These are phyloP conservation scores for Ectemnius cavifrons DNA, from an alignment of 2,888 invertebrate species.

Conservation along the genomic window DNA sequence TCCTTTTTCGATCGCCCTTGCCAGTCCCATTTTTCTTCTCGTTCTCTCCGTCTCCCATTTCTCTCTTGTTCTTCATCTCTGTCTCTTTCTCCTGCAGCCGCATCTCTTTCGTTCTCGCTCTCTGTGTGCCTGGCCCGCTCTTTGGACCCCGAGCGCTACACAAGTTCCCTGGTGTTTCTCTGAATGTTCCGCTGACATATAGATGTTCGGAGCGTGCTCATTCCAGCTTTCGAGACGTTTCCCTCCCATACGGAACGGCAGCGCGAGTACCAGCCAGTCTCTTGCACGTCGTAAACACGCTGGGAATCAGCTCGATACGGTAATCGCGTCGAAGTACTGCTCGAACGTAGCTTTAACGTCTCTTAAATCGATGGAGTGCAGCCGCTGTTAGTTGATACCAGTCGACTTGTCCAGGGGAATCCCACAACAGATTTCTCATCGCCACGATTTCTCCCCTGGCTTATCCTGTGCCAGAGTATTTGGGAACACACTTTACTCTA, in stretches of 20 bases:
- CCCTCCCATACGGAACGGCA: neutral
- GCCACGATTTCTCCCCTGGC: neutral
- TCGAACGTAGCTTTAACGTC: neutral
- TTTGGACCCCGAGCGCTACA: conserved; percentile 1
- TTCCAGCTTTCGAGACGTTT: conserved; percentile 19
- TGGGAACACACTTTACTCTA: neutral
- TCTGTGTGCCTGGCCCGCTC: conserved; percentile 21
- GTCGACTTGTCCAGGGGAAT: neutral
- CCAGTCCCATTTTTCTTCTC: conserved; percentile 17
- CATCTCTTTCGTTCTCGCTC: conserved; percentile 35
- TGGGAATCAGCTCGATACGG: conserved; percentile 1
- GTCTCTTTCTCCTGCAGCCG: neutral
- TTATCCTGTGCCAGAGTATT: neutral
- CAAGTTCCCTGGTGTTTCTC: conserved; percentile 50
- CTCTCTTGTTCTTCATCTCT: conserved; percentile 6
- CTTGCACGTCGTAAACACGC: neutral
- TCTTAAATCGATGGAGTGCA: neutral
- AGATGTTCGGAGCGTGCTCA: conserved; percentile 47
- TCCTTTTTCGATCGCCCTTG: conserved; percentile 6
- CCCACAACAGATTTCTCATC: neutral
- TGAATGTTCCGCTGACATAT: conserved; percentile 55
- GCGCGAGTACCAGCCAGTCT: neutral
- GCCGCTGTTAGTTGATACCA: neutral
- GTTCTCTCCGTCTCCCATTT: conserved; percentile 17
- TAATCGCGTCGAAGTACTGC: neutral